Base-by-base conservation (phyloP, 2,888 invertebrate species). In the Eucera pruinosa region DNA sequence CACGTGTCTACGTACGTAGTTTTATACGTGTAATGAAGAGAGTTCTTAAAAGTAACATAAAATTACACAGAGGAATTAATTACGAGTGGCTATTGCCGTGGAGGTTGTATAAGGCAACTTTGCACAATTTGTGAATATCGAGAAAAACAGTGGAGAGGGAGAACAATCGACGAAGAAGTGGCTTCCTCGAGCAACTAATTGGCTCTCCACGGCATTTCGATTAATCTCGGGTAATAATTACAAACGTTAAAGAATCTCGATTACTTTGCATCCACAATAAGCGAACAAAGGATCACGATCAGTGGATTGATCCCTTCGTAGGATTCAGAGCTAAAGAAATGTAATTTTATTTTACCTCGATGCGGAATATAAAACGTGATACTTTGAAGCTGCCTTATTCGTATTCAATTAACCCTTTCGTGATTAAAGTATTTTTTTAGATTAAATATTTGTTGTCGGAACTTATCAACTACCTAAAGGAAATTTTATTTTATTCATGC, bases 161-260 rank as follows among this genome's bases (percentile, higher is more conserved):
- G 27, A 65, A 60, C 47, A 60, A 65, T 69, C 68, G 55, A 50
- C 30, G 23, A 50, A 57, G 61, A 61, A 68, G 55, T 61, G 65
- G 48, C n/a, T 60, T 45, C 15, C 75, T 39, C 33, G 11, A 55
- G 36, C 25, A 64, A 69, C 65, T 78, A 78, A 78, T 78, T 78
- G 75, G 61, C 65, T 13, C 69, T 75, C 11, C 39, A 60, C 74
- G 48, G 36, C 39, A 50, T 74, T 48, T 18, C 13, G 18, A 61
- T 61, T 39, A 68, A 58, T 47, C 27, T 6, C 23, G 36, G 39
- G 5, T 57, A 58, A 47, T 69, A 69, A 74, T 74, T 64, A 54
- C 50, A 45, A 69, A 64, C 30, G 23, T 0, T 39, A 7, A 39
- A 30, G 64, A 62, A 36, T 39, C 45, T 30, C 7, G 33, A 68